A percentile compares a stretch with the other conserved stretches of the same genome.
Evolutionary conservation across 1,140 invertebrate genomes (phyloP).

Genomic region (Antheraea pernyi): DNA sequence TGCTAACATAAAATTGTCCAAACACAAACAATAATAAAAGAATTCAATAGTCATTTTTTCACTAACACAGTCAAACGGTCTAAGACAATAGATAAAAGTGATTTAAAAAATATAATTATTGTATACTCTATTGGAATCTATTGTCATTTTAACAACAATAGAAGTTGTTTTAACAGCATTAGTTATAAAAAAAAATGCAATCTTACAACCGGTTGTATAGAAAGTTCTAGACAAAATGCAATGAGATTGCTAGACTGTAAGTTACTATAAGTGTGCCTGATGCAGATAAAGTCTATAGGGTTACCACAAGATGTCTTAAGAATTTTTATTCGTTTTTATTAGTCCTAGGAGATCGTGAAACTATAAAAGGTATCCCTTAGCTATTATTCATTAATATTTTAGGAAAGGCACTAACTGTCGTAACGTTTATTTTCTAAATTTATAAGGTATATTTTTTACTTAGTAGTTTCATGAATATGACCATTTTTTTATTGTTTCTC

Average conservation of each 20-base stretch:
- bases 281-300: neutral
- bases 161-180: neutral
- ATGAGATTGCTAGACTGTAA: conserved; percentile 7
- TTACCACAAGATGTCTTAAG: neutral
- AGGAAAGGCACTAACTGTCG: too few relatives aligned
- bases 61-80: neutral
- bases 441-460: too few relatives aligned
- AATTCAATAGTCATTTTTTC: neutral
- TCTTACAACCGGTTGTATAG: conserved; percentile 8
- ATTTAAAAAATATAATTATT: neutral
- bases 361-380: too few relatives aligned
- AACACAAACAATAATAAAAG: neutral
- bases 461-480: too few relatives aligned
- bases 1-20: neutral
- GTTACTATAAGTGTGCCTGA: neutral
- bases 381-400: too few relatives aligned
- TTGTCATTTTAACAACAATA: neutral
- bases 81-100: neutral
- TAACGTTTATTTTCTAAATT: too few relatives aligned
- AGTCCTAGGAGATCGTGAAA: too few relatives aligned
- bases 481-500: too few relatives aligned
- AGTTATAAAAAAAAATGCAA: neutral
- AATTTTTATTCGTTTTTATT: conserved; percentile 35
- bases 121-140: neutral
- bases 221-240: conserved; percentile 10